Evolutionary conservation across 2,888 invertebrate species (phyloP).

Genomic region (Zelleria hepariella): DNA sequence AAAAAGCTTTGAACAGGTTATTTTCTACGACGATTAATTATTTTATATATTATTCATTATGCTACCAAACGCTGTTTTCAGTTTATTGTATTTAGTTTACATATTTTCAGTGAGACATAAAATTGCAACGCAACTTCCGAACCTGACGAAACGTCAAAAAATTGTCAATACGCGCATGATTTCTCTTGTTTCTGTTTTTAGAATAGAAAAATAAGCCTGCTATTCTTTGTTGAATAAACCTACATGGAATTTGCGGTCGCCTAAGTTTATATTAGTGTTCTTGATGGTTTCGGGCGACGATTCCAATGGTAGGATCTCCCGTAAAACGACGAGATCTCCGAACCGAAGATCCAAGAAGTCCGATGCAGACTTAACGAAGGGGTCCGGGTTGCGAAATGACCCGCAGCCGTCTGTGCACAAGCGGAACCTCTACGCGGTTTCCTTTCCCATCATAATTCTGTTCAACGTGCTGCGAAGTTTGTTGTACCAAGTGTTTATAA

Average conservation of each 20-base stretch:
- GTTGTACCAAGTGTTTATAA: slow-evolving; percentile 88
- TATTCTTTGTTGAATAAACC: slow-evolving; percentile 51
- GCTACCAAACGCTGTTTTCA: background rate
- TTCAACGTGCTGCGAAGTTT: slow-evolving; percentile 87
- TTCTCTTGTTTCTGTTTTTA: slow-evolving; percentile 30
- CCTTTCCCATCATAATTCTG: slow-evolving; percentile 88
- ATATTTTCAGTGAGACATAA: background rate
- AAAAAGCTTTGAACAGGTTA: background rate
- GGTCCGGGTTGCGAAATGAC: slow-evolving; percentile 73
- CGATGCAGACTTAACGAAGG: slow-evolving; percentile 74
- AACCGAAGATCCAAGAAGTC: slow-evolving; percentile 75
- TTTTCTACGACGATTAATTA: background rate
- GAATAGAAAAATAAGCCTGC: slow-evolving; percentile 40
- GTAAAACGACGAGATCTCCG: slow-evolving; percentile 77
- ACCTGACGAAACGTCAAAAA: slow-evolving; percentile 20
- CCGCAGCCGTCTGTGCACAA: slow-evolving; percentile 86
- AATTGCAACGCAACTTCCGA: background rate
- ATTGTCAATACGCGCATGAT: slow-evolving; percentile 27
- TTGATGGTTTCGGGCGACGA: slow-evolving; percentile 73
- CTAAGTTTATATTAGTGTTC: slow-evolving; percentile 52
- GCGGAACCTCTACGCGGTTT: slow-evolving; percentile 89
- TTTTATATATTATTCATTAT: background rate
- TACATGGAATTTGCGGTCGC: slow-evolving; percentile 58
- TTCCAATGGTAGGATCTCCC: slow-evolving; percentile 75
- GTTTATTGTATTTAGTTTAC: background rate